A percentile compares a stretch with the other conserved stretches of the same genome.
Conservation (phyloP, 64 coral and sea anemone species). For the Stichodactyla mertensii region DNA sequence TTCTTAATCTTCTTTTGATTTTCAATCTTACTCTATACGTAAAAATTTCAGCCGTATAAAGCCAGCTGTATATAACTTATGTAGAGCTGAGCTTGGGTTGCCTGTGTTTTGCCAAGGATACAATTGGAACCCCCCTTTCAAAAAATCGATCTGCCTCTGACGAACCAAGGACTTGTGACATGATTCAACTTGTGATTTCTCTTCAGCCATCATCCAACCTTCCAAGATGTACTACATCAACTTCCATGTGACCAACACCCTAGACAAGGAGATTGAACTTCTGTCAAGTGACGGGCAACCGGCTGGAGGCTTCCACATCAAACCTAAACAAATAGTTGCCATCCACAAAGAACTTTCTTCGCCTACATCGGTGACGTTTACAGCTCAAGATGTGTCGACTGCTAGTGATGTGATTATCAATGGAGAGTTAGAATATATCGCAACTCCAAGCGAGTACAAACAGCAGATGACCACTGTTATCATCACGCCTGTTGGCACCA, state of each 20-base stretch:
- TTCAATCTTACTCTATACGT: no score
- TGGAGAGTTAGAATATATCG: conserved; percentile 35
- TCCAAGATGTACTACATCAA: conserved; percentile 67
- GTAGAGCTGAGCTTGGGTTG: no score
- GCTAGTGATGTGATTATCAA: conserved; percentile 58
- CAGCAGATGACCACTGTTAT: conserved; percentile 43
- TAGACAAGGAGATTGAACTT: conserved; percentile 31
- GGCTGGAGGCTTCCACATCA: conserved; percentile 45
- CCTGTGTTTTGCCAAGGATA: no score
- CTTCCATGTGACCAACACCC: conserved; percentile 62
- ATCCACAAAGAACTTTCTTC: conserved; percentile 56
- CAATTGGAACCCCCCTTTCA: no score
- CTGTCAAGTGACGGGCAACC: conserved; percentile 67
- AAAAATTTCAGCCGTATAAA: no score
- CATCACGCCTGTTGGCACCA: conserved; percentile 28
- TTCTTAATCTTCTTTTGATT: no score
- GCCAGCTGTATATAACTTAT: no score
- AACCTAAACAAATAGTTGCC: conserved; percentile 26
- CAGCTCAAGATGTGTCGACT: conserved; percentile 42
- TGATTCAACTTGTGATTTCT: neutral
- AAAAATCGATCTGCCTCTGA: no score
- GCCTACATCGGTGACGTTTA: conserved; percentile 52
- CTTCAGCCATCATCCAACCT: conserved; percentile 64
- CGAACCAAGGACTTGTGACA: neutral
- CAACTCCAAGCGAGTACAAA: conserved; percentile 59